A percentile compares a stretch with the other conserved stretches of the same genome.
Evolutionary conservation across 2,888 invertebrate genomes (phyloP).

Genomic region (Melitaea athalia): DNA sequence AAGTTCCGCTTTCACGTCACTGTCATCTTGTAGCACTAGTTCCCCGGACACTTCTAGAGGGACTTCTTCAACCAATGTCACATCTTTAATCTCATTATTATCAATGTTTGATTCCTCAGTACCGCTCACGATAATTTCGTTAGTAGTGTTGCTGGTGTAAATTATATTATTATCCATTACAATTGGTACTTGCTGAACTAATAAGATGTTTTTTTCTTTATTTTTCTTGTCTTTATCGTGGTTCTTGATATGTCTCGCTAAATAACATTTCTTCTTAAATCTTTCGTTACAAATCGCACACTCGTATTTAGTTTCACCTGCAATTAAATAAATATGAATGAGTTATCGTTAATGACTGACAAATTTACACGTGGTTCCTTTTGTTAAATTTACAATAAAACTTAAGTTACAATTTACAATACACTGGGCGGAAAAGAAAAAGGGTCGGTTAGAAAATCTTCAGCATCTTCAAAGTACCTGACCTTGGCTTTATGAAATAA

Average conservation of each 20-base stretch:
- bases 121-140: background rate
- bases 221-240: conserved; percentile 53
- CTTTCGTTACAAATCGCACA: conserved; percentile 60
- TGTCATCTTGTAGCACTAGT: conserved; percentile 57
- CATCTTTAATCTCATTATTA: conserved; percentile 25
- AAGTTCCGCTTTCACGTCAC: conserved; percentile 53
- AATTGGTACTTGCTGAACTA: conserved; percentile 41
- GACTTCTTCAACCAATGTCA: conserved; percentile 47
- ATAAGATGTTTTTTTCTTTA: conserved; percentile 42
- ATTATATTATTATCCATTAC: conserved; percentile 30
- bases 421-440: no score
- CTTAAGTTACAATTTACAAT: no score
- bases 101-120: background rate
- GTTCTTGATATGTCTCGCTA: conserved; percentile 60
- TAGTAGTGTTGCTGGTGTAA: conserved; percentile 23
- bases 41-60: conserved; percentile 58
- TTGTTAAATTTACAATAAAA: no score
- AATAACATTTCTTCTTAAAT: conserved; percentile 62
- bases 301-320: conserved; percentile 73
- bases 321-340: conserved; percentile 20
- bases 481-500: no score
- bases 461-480: no score
- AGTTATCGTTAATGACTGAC: no score
- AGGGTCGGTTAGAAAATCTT: no score
- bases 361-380: no score